phyloP scores from a whole-genome alignment of 2,888 invertebrate species.

The Drosophila falleni region DNA sequence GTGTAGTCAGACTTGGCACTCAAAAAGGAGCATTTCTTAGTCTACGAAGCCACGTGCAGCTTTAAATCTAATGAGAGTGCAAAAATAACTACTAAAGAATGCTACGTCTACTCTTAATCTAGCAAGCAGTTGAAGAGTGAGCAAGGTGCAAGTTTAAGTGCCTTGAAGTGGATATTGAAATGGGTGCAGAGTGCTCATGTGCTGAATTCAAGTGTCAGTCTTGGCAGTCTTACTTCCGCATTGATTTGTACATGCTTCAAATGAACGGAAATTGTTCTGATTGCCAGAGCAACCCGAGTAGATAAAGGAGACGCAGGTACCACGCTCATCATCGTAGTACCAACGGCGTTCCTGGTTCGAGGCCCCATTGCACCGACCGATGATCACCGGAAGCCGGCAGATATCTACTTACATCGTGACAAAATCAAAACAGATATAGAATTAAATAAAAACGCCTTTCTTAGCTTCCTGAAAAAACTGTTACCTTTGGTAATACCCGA shows the following conservation, averaged over 20 bases:
- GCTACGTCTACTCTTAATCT: slow-evolving; percentile 47
- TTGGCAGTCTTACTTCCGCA: slow-evolving; percentile 86
- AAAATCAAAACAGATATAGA: slow-evolving; percentile 40
- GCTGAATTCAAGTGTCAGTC: slow-evolving; percentile 27
- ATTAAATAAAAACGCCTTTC: slow-evolving; percentile 24
- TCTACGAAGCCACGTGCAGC: slow-evolving; percentile 55
- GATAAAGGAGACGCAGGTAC: slow-evolving; percentile 91
- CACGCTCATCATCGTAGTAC: slow-evolving; percentile 90
- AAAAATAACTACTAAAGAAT: slow-evolving; percentile 43
- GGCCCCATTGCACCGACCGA: slow-evolving; percentile 87
- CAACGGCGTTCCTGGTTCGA: slow-evolving; percentile 87
- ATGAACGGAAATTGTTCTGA: slow-evolving; percentile 92
- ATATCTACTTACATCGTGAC: slow-evolving; percentile 86
- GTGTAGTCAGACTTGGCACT: neutral
- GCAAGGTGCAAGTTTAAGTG: slow-evolving; percentile 37
- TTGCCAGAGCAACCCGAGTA: slow-evolving; percentile 96
- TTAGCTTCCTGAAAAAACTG: slow-evolving; percentile 15
- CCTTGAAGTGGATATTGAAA: slow-evolving; percentile 31
- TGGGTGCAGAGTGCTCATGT: slow-evolving; percentile 45
- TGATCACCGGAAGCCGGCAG: slow-evolving; percentile 88
- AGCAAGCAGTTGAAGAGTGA: slow-evolving; percentile 53
- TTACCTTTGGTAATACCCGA: slow-evolving; percentile 79
- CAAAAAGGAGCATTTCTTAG: neutral
- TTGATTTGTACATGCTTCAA: slow-evolving; percentile 89
- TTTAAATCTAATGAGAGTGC: slow-evolving; percentile 71